Conservation (phyloP, 2,888 invertebrate species). For the Leptopterna dolabrata region DNA sequence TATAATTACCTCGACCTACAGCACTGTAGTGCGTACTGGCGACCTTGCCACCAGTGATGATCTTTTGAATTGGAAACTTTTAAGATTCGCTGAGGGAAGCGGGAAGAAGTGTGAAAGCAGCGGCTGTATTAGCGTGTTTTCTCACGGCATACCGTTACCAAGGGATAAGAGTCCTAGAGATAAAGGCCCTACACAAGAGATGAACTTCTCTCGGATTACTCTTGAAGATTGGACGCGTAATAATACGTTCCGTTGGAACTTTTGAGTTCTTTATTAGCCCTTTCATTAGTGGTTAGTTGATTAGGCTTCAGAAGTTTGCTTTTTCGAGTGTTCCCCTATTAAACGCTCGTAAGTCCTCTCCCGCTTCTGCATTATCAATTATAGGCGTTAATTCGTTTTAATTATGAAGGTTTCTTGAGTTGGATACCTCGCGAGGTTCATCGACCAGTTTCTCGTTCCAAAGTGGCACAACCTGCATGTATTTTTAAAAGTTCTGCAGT, state of each 20-base stretch:
- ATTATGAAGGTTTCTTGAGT: neutral
- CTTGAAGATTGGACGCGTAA: neutral
- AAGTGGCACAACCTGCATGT: too few relatives aligned
- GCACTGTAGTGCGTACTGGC: neutral
- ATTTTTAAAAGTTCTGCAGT: too few relatives aligned
- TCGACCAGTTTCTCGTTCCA: too few relatives aligned
- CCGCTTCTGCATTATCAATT: neutral
- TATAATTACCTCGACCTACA: neutral
- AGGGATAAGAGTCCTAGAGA: neutral
- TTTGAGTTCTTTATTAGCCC: constrained; percentile 10
- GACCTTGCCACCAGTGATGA: neutral
- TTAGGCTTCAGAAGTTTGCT: neutral
- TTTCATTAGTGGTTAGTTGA: constrained; percentile 3
- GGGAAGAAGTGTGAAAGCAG: neutral
- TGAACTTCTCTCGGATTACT: neutral
- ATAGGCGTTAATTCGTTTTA: neutral
- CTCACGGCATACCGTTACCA: neutral
- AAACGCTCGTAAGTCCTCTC: neutral
- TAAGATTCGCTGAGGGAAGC: neutral
- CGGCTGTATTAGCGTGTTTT: neutral
- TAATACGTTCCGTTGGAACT: neutral
- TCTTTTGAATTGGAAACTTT: neutral
- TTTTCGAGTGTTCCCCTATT: neutral
- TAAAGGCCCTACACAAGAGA: neutral
- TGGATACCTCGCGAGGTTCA: too few relatives aligned